Conservation (phyloP, 35 echinoderm and acorn worm species). For the Chiridota heheva region DNA sequence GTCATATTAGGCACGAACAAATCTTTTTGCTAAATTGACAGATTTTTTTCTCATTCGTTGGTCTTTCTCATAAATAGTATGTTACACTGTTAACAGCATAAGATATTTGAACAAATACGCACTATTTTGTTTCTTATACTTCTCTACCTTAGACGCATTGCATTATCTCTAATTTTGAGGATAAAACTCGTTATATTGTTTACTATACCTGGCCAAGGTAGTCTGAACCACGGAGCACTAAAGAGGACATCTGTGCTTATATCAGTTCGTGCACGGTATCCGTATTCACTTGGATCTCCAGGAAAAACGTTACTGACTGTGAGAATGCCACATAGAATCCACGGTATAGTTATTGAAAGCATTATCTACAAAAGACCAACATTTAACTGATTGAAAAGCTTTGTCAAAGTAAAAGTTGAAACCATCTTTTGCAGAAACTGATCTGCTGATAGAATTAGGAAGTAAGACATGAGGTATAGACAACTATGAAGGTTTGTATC, state of each 20-base stretch:
- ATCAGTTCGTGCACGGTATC: constrained; percentile 33
- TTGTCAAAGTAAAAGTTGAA: background rate
- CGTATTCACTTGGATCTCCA: constrained; percentile 18
- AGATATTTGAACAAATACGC: no score
- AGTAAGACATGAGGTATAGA: no score
- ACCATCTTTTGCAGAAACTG: background rate
- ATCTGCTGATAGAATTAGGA: background rate
- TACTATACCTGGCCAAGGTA: constrained; percentile 65
- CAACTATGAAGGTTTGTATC: no score
- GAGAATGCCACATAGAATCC: constrained; percentile 28
- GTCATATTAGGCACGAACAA: no score
- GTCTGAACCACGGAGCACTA: constrained; percentile 21
- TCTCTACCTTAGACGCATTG: no score
- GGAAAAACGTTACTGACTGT: constrained; percentile 29
- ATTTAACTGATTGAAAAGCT: background rate
- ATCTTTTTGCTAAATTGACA: no score
- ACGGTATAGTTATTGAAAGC: constrained; percentile 11
- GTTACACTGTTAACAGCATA: no score
- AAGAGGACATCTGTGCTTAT: constrained; percentile 16
- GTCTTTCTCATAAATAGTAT: no score
- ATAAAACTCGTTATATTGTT: background rate
- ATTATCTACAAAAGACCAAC: constrained; percentile 15
- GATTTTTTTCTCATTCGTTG: no score
- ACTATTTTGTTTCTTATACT: no score
- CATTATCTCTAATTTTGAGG: no score